phyloP scores from a whole-genome alignment of 2,797 vertebrate genomes.

The Uromys caudimaculatus region DNA sequence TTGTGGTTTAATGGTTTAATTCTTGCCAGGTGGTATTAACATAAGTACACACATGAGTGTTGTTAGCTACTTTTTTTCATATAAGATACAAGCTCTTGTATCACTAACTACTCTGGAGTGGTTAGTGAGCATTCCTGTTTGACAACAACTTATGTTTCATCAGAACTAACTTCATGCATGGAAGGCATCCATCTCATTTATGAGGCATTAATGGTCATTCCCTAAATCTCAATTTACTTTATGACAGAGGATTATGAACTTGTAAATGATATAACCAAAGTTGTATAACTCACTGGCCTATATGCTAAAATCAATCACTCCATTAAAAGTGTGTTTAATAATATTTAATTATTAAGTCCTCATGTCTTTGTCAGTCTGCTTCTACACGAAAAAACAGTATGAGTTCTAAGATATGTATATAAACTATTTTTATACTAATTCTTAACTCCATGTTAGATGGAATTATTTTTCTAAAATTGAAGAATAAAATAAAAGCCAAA shows the following conservation, averaged over 20 bases:
- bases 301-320: neutral
- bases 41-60: too few relatives aligned
- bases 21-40: neutral
- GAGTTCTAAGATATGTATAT: neutral
- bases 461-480: slow-evolving; percentile 20
- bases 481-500: neutral
- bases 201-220: neutral
- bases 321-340: neutral
- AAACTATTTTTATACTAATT: neutral
- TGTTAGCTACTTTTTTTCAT: neutral
- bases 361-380: neutral
- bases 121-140: neutral
- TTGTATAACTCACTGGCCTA: neutral
- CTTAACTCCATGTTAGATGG: neutral
- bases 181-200: neutral
- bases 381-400: neutral
- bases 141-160: neutral
- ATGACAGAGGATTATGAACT: neutral
- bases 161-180: neutral
- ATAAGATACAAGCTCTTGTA: neutral
- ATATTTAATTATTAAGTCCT: neutral
- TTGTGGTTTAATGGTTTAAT: neutral
- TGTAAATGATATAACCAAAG: neutral
- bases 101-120: neutral
- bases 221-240: neutral